A percentile compares a stretch with the other conserved stretches of the same genome.
phyloP scores from a whole-genome alignment of 1,140 invertebrate species.

The Drosophila repleta region DNA sequence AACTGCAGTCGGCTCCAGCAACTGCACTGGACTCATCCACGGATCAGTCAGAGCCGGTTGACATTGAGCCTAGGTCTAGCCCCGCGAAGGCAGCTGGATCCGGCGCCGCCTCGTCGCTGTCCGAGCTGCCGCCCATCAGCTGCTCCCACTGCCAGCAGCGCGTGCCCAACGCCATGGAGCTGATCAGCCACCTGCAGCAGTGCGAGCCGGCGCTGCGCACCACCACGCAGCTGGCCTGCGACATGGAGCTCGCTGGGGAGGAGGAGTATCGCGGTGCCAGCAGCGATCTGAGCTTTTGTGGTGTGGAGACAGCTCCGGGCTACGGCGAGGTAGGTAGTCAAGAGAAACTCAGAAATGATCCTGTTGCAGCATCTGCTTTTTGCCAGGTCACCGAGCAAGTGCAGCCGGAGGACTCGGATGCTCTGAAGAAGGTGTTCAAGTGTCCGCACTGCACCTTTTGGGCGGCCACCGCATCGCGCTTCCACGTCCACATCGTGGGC shows the following conservation, averaged over 20 bases:
- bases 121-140: constrained; percentile 19
- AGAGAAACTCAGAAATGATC: neutral
- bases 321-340: constrained; percentile 84
- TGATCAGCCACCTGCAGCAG: constrained; percentile 47
- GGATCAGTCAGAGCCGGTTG: neutral
- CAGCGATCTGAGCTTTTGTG: constrained; percentile 79
- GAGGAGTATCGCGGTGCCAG: constrained; percentile 41
- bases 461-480: constrained; percentile 94
- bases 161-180: constrained; percentile 64
- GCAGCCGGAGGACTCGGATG: constrained; percentile 70
- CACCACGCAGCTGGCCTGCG: constrained; percentile 24
- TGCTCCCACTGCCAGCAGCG: constrained; percentile 66
- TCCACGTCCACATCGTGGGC: constrained; percentile 96
- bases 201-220: constrained; percentile 37
- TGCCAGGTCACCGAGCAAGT: constrained; percentile 78
- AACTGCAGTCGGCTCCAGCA: constrained; percentile 19
- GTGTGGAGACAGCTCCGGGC: constrained; percentile 85
- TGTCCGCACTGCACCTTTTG: constrained; percentile 95
- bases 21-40: neutral
- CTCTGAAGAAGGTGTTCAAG: constrained; percentile 90
- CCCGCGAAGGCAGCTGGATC: neutral
- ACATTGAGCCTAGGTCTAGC: neutral
- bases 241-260: constrained; percentile 41
- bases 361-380: neutral
- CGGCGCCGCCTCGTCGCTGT: constrained; percentile 9